phyloP scores from a whole-genome alignment of 2,797 vertebrate species.

The Gephyroberyx darwinii region DNA sequence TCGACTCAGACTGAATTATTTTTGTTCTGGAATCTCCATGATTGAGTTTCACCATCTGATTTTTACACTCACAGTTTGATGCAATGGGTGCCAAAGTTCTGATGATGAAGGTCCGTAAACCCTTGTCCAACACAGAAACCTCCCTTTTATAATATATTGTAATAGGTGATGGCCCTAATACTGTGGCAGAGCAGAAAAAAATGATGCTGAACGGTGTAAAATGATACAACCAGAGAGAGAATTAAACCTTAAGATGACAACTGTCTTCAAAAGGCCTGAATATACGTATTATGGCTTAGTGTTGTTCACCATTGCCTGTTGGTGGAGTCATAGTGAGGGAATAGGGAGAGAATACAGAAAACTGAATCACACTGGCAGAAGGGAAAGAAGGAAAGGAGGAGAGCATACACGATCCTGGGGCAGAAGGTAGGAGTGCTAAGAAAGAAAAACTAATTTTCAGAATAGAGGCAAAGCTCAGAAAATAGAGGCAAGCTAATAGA shows the following conservation, averaged over 20 bases:
- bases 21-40: not conserved
- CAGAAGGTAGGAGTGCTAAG: slow-evolving; percentile 17
- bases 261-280: slow-evolving; percentile 21
- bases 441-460: slow-evolving; percentile 43
- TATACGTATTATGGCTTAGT: slow-evolving; percentile 20
- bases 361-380: slow-evolving; percentile 23
- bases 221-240: slow-evolving; percentile 16
- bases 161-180: slow-evolving; percentile 8
- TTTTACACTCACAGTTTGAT: not conserved
- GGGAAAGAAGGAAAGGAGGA: slow-evolving; percentile 16
- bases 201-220: slow-evolving; percentile 35
- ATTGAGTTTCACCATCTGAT: not conserved
- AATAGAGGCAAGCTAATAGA: too few relatives aligned
- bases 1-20: too few relatives aligned
- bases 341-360: slow-evolving; percentile 34
- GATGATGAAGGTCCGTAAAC: slow-evolving; percentile 14
- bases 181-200: slow-evolving; percentile 17
- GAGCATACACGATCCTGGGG: not conserved
- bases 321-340: slow-evolving; percentile 25
- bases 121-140: slow-evolving; percentile 1
- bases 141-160: not conserved
- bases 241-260: slow-evolving; percentile 32
- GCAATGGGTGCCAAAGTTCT: not conserved
- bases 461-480: slow-evolving; percentile 40
- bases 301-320: slow-evolving; percentile 29